Percentiles rank a stretch among this genome's conserved stretches.
Evolutionary conservation across 2,888 invertebrate genomes (phyloP).

Genomic region (Drosophila sordidapex): DNA sequence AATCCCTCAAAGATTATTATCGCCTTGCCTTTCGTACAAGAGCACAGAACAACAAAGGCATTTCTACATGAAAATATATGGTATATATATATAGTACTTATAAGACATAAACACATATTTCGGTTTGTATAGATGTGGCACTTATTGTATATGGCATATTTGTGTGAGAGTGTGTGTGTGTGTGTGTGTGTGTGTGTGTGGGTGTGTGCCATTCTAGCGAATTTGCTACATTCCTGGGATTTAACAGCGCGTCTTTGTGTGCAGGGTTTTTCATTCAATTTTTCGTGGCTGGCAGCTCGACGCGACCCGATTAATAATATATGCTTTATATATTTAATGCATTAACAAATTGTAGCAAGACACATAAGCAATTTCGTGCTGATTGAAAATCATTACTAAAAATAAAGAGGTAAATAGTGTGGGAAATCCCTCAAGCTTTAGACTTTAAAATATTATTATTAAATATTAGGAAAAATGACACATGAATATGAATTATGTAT

Average conservation of each 20-base stretch:
- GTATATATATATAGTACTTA: slow-evolving; percentile 8
- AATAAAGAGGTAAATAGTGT: slow-evolving; percentile 21
- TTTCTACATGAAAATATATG: slow-evolving; percentile 31
- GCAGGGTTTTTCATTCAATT: slow-evolving; percentile 73
- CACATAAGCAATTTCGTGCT: slow-evolving; percentile 44
- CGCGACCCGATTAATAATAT: slow-evolving; percentile 35
- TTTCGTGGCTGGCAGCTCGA: slow-evolving; percentile 53
- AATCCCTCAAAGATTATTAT: slow-evolving; percentile 68
- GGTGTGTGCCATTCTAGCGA: slow-evolving; percentile 41
- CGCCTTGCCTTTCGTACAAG: slow-evolving; percentile 48
- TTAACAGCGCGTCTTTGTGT: slow-evolving; percentile 57
- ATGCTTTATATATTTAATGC: background rate
- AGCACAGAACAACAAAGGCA: slow-evolving; percentile 60
- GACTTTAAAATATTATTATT: background rate
- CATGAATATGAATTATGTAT: background rate
- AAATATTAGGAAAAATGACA: background rate
- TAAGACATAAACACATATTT: slow-evolving; percentile 14
- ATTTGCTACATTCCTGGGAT: slow-evolving; percentile 78
- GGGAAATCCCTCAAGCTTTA: slow-evolving; percentile 19
- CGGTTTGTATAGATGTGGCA: slow-evolving; percentile 6
- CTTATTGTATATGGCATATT: slow-evolving; percentile 31
- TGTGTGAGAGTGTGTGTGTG: background rate
- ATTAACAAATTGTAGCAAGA: slow-evolving; percentile 24
- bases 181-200: background rate
- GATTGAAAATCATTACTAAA: slow-evolving; percentile 50